Percentiles rank a stretch among this genome's conserved stretches.
These are phyloP conservation scores for Taeniopygia guttata DNA, from an alignment of 2,797 vertebrate species.

Conservation along the genomic window DNA sequence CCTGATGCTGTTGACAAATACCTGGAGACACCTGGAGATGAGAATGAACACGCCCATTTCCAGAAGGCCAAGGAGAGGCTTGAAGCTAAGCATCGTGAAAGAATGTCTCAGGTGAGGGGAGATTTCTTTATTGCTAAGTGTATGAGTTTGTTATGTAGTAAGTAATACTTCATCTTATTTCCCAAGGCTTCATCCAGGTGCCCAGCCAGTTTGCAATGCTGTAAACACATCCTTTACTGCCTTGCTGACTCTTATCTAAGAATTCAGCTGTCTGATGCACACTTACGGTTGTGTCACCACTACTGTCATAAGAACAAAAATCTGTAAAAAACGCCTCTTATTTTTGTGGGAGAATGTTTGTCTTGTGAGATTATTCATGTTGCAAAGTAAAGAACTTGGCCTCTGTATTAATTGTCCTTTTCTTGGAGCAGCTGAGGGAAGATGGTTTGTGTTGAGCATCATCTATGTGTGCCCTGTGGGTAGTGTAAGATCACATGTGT, in stretches of 20 bases:
- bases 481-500: background rate
- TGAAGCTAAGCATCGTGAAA: conserved; percentile 94
- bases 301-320: accelerated
- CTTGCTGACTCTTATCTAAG: background rate
- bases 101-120: conserved; percentile 90
- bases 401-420: background rate
- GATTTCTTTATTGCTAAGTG: background rate
- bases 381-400: background rate
- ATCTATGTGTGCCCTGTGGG: background rate
- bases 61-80: conserved; percentile 96
- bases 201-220: background rate
- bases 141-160: background rate
- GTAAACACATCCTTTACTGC: background rate
- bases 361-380: background rate
- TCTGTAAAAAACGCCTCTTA: background rate
- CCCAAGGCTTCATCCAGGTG: background rate
- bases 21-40: conserved; percentile 92
- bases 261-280: background rate
- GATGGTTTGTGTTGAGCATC: background rate
- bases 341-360: background rate
- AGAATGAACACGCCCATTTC: conserved; percentile 95
- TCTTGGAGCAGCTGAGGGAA: background rate
- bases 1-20: conserved; percentile 94
- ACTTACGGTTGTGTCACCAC: background rate
- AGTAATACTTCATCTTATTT: background rate